Evolutionary conservation across 2,888 invertebrate genomes (phyloP), one percentile per base, ranked within the genome.

Genomic region (Lagria hirta): DNA sequence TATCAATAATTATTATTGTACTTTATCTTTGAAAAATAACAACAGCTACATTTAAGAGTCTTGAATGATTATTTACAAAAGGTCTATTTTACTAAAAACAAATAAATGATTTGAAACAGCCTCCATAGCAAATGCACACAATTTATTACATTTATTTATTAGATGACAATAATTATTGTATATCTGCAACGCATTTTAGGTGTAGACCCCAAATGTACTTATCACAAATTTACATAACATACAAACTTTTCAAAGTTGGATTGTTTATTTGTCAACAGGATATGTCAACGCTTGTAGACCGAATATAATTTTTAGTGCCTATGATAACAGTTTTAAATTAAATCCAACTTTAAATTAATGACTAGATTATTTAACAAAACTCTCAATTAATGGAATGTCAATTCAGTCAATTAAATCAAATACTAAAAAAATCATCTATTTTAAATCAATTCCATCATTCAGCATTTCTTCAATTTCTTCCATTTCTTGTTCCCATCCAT

Each of bases 401-500:
- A 38, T 37, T 47, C 33, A 43, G 40, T 40, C 22, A 22, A 4
- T 28, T 22, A 13, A 20, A 47, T 37, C 36, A 33, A 45, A 23
- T 37, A 29, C n/a, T 41, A 13, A 36, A 38, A 34, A 43, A 46
- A 35, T 41, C 33, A 11, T 30, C 21, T 64, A 72, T 54, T 71
- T 71, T 41, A 71, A 56, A 58, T 71, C 70, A 21, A 65, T 62
- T 22, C 62, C 65, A 24, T 71, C 71, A 43, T 69, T 66, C 11
- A 73, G 59, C 53, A 72, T 65, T 29, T 71, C 71, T 36, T 71
- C 71, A 12, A 71, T 68, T 46, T 71, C 71, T 33, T 71, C 71
- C 11, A 72, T 69, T 43, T 71, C 71, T 48, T 70, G 63, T 42
- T 73, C 72, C 69, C 71, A 69, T 49, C 69, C 68, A 46, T 67